These are phyloP conservation scores for Resseliella maxima DNA, from an alignment of 2,888 invertebrate genomes.

Conservation along the genomic window DNA sequence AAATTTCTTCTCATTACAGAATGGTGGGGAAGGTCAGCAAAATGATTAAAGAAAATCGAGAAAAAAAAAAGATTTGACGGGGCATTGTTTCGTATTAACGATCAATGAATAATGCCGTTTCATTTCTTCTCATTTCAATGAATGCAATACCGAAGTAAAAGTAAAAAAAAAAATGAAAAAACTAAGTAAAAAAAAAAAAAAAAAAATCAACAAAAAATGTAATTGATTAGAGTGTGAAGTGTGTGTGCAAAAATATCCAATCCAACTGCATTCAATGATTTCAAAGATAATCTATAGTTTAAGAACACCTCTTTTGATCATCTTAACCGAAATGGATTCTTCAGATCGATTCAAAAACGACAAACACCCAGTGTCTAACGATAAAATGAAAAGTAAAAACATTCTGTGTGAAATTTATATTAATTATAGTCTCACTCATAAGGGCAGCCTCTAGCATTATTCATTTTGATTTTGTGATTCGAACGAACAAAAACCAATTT, in stretches of 20 bases:
- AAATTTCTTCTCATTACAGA: background rate
- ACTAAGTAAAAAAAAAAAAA: background rate
- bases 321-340: background rate
- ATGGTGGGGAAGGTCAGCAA: background rate
- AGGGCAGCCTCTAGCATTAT: background rate
- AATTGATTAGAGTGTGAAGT: conserved; percentile 51
- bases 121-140: conserved; percentile 36
- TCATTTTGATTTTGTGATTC: conserved; percentile 36
- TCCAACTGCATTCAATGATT: background rate
- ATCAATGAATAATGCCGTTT: background rate
- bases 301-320: conserved; percentile 17
- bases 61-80: background rate
- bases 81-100: background rate
- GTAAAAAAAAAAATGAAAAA: background rate
- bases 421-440: conserved; percentile 32
- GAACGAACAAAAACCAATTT: background rate
- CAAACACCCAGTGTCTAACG: conserved; percentile 13
- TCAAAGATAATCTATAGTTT: conserved; percentile 27
- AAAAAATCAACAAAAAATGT: background rate
- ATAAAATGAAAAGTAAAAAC: no score
- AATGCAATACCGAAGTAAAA: conserved; percentile 25
- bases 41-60: conserved; percentile 15
- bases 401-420: background rate
- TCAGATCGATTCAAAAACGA: background rate
- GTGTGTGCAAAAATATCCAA: conserved; percentile 41